Evolutionary conservation across 2,797 vertebrate genomes (phyloP), one percentile per base, ranked within the genome.

Genomic region (Rhyacichthys aspro): DNA sequence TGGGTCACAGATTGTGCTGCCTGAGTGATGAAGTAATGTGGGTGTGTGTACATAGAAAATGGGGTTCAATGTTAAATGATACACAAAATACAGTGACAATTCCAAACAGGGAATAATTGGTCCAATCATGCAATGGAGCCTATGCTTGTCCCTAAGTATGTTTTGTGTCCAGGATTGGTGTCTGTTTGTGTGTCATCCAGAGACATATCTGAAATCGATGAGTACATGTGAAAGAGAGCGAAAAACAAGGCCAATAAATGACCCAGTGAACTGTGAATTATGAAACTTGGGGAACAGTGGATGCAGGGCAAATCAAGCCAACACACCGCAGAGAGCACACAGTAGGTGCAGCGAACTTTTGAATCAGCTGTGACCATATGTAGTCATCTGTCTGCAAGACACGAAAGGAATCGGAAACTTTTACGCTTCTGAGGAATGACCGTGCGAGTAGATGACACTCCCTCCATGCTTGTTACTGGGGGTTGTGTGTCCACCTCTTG

Each of bases 341-440:
- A 42, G 49, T 38, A 38, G 52, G 41, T 39, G 45, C 43, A 34
- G 53, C 34, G 15, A 56, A 58, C 44, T 63, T 79, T 78, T 69
- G 62, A 74, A 70, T 72, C 55, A 72, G 69, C 57, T 58, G 74
- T 79, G 81, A 84, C 81, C 83, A 86, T 89, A 79, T 86, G 83
- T 67, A 84, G 86, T 79, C 81, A 87, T 89, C 74, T 64, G 72
- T 81, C 69, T 68, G 67, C 59, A 60, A 77, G 74, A 81, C 79
- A 76, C 63, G 65, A 61, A 75, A 67, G 76, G 74, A 86, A 81
- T 85, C 72, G 85, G 83, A 87, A 86, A 89, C 82, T 86, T 84
- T 84, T 85, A 82, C 72, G 83, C 70, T 60, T 72, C 34, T 62
- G 63, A 81, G 75, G 76, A 79, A 80, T 84, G 77, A 77, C 70